Base-by-base conservation (phyloP, 2,113 vertebrate species). In the Antigone vipio region DNA sequence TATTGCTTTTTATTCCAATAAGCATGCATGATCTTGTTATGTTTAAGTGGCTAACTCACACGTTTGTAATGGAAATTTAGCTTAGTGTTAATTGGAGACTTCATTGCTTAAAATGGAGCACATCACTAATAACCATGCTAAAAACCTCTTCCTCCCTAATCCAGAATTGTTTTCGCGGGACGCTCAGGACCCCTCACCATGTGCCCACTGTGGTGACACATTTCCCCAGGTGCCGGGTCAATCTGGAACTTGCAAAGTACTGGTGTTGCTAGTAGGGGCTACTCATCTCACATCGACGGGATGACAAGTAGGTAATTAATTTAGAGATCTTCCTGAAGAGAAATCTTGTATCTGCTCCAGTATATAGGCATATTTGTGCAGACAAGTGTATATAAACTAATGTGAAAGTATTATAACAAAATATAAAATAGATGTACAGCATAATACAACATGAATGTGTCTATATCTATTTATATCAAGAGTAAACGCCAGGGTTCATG, bases 1-100 rank as follows among this genome's bases (percentile, higher is more conserved):
- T 58, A 42, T 60, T 76, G 56, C 60, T 52, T 76, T 93, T 88
- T 52, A 67, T 88, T 68, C 78, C 60, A 42, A 12, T 20, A 27
- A 60, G 62, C 50, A 27, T 47, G 47, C 27, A 2, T 50, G 77
- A 15, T 12, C 74, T 67, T n/a, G 49, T 45, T 66, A 2, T 13
- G 9, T 71, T 45, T 26, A 79, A 93, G 68, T 53, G 76, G 82
- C 59, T 47, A 80, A 62, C 73, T 84, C 45, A 7, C 60, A 29
- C 44, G 30, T 89, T 75, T 58, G 63, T n/a, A 58, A 83, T 83
- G 78, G 92, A 87, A 74, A 68, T 96, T 52, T 44, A 71, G 42
- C 59, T 80, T 30, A 0, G 4, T 34, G 53, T 34, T 35, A 40
- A n/a, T 8, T 38, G 77, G 81, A 5, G 23, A 15, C 18, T 66